Conservation (phyloP, 2,113 vertebrate genomes). For the Patagioenas fasciata region DNA sequence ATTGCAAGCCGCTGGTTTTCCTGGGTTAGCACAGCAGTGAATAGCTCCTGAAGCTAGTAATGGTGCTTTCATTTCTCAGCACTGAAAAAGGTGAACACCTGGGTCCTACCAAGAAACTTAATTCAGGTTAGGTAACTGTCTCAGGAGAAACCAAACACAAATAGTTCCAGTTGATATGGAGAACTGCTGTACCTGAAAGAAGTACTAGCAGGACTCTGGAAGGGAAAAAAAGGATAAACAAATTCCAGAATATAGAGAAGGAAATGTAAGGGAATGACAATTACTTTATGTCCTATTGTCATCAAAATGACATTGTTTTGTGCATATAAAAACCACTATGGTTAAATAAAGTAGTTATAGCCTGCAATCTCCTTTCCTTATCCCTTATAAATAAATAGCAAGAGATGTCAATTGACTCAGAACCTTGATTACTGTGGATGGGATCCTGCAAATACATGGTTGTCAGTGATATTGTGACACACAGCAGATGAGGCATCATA, state of each 20-base stretch:
- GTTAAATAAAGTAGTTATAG: neutral
- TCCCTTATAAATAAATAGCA: neutral
- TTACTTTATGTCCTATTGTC: neutral
- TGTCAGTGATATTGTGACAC: neutral
- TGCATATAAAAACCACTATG: neutral
- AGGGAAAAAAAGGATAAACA: neutral
- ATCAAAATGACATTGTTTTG: neutral
- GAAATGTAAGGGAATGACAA: neutral
- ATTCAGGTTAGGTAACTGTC: neutral
- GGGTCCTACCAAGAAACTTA: neutral
- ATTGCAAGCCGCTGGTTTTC: neutral
- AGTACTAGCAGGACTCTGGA: neutral
- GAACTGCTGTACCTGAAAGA: neutral
- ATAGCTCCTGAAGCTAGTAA: neutral
- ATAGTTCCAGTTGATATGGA: neutral
- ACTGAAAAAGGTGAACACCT: neutral
- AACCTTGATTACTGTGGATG: neutral
- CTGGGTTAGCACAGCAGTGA: neutral
- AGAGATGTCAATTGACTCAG: neutral
- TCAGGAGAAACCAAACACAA: neutral
- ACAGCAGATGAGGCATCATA: neutral
- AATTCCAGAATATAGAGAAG: neutral
- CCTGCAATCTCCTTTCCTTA: neutral
- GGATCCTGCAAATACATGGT: neutral
- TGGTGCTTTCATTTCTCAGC: neutral